phyloP scores from a whole-genome alignment of 2,888 invertebrate species.

The Drosophila melanosoma region DNA sequence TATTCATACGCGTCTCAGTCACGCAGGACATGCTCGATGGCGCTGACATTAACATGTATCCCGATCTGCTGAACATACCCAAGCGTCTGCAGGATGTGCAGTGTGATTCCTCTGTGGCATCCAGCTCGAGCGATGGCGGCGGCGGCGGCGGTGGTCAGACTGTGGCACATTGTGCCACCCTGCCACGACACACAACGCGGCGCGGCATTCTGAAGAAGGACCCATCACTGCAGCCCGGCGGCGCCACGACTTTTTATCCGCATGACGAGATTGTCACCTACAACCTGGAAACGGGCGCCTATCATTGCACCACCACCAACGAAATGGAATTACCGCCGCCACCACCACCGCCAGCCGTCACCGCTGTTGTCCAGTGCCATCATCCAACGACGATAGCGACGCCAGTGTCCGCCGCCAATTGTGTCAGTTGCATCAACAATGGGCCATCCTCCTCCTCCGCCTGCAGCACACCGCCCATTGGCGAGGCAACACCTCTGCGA shows the following conservation, averaged over 20 bases:
- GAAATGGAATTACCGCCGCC: slow-evolving; percentile 79
- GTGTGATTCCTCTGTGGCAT: slow-evolving; percentile 32
- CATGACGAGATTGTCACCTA: slow-evolving; percentile 85
- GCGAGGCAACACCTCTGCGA: slow-evolving; percentile 75
- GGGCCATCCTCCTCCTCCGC: slow-evolving; percentile 58
- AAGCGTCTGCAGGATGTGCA: slow-evolving; percentile 85
- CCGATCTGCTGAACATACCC: slow-evolving; percentile 91
- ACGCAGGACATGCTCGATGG: slow-evolving; percentile 89
- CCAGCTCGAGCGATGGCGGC: slow-evolving; percentile 53
- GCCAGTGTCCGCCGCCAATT: slow-evolving; percentile 62
- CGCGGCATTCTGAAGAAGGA: slow-evolving; percentile 85
- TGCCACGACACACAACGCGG: slow-evolving; percentile 85
- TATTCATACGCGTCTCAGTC: slow-evolving; percentile 93
- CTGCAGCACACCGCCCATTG: slow-evolving; percentile 79
- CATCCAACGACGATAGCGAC: slow-evolving; percentile 60
- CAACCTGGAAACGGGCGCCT: slow-evolving; percentile 83
- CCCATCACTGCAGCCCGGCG: slow-evolving; percentile 78
- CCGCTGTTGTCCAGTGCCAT: slow-evolving; percentile 77
- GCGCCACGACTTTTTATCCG: slow-evolving; percentile 81
- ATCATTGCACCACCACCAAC: slow-evolving; percentile 46
- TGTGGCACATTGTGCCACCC: slow-evolving; percentile 84
- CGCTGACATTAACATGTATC: slow-evolving; percentile 89
- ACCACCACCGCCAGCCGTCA: slow-evolving; percentile 76
- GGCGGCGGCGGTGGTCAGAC: slow-evolving; percentile 49
- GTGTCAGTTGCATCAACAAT: slow-evolving; percentile 76